phyloP scores from a whole-genome alignment of 1,140 invertebrate genomes.

The Chlorops oryzae region DNA sequence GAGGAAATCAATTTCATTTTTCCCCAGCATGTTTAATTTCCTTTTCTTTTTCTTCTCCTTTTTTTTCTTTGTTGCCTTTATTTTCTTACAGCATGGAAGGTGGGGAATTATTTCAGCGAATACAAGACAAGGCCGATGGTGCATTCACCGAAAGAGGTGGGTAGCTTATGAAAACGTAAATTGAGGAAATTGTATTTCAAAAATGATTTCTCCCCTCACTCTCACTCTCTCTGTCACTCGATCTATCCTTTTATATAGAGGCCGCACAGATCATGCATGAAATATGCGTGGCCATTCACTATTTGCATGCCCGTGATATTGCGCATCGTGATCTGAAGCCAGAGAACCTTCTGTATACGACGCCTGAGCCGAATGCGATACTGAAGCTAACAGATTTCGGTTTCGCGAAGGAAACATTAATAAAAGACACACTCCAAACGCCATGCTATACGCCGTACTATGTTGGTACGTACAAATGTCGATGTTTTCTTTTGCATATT shows the following conservation, averaged over 20 bases:
- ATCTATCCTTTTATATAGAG: conserved; percentile 24
- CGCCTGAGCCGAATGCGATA: conserved; percentile 61
- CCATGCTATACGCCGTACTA: conserved; percentile 99
- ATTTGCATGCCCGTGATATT: conserved; percentile 91
- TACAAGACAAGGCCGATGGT: conserved; percentile 87
- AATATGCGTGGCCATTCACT: conserved; percentile 92
- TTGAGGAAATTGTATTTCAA: no score
- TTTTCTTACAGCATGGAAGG: conserved; percentile 80
- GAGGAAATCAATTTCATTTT: conserved; percentile 18
- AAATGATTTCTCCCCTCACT: no score
- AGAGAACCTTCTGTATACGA: conserved; percentile 82
- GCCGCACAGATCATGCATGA: conserved; percentile 81
- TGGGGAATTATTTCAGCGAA: conserved; percentile 92
- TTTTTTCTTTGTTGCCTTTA: not conserved
- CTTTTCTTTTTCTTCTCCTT: not conserved
- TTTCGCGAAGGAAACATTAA: conserved; percentile 95
- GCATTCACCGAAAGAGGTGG: conserved; percentile 91
- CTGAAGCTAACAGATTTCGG: conserved; percentile 98
- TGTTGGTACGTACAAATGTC: conserved; percentile 56
- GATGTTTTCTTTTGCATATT: not conserved
- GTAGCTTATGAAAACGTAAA: conserved; percentile 9
- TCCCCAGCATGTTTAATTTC: not conserved
- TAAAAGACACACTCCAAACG: conserved; percentile 85
- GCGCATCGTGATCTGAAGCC: conserved; percentile 96
- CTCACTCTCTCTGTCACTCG: no score